These are phyloP conservation scores for Apistogramma diplotaenia DNA, from an alignment of 2,113 vertebrate genomes.

Conservation along the genomic window DNA sequence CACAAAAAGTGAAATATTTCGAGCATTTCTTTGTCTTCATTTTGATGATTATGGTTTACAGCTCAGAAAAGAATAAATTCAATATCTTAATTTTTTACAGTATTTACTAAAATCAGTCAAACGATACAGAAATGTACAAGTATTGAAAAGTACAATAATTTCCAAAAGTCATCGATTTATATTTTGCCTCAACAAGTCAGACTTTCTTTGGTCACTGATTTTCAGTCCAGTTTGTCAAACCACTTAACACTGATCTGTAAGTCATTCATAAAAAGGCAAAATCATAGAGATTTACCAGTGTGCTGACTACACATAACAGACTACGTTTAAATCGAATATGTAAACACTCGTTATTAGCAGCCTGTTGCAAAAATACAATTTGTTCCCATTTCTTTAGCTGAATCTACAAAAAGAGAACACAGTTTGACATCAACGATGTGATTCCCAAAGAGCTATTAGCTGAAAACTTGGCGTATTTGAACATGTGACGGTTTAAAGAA, in stretches of 20 bases:
- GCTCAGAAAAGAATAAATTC: not conserved
- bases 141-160: no score
- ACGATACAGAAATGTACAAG: not conserved
- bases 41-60: not conserved
- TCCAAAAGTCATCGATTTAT: no score
- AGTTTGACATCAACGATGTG: not conserved
- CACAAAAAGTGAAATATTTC: not conserved
- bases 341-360: not conserved
- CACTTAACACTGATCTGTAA: not conserved
- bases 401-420: not conserved
- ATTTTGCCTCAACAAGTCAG: no score
- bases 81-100: not conserved
- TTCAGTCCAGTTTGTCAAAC: no score
- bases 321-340: not conserved
- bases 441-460: not conserved
- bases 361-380: not conserved
- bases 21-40: not conserved
- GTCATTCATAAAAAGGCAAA: not conserved
- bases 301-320: not conserved
- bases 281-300: not conserved
- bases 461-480: not conserved
- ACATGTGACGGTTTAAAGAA: no score
- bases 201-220: not conserved
- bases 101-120: not conserved
- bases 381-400: no score